Conservation (phyloP, 2,113 vertebrate species). For the Podocnemis expansa region DNA sequence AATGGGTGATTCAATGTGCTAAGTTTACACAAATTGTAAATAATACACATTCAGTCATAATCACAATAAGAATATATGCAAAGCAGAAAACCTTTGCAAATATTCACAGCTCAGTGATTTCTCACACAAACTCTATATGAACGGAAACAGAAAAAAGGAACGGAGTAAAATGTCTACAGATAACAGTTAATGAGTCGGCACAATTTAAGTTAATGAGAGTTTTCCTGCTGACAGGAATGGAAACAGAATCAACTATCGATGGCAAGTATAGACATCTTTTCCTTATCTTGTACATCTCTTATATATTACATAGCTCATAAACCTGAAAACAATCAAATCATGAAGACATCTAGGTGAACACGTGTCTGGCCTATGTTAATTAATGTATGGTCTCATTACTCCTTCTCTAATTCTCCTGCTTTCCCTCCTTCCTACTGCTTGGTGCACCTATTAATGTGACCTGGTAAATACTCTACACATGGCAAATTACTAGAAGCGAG, state of each 20-base stretch:
- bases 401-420: neutral
- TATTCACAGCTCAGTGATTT: neutral
- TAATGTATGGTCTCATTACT: neutral
- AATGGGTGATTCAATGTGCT: neutral
- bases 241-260: neutral
- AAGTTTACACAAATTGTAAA: neutral
- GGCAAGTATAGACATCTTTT: neutral
- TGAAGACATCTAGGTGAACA: neutral
- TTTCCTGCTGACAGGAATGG: neutral
- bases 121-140: neutral
- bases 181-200: neutral
- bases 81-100: neutral
- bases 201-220: neutral
- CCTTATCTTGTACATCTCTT: neutral
- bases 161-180: neutral
- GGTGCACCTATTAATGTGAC: neutral
- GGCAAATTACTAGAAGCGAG: neutral
- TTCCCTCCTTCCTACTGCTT: neutral
- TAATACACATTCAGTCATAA: neutral
- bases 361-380: neutral
- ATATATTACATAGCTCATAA: neutral
- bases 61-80: neutral
- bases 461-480: neutral
- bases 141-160: constrained; percentile 8
- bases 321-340: neutral